Conservation (phyloP, 2,113 vertebrate genomes). For the Pomatostomus ruficeps region DNA sequence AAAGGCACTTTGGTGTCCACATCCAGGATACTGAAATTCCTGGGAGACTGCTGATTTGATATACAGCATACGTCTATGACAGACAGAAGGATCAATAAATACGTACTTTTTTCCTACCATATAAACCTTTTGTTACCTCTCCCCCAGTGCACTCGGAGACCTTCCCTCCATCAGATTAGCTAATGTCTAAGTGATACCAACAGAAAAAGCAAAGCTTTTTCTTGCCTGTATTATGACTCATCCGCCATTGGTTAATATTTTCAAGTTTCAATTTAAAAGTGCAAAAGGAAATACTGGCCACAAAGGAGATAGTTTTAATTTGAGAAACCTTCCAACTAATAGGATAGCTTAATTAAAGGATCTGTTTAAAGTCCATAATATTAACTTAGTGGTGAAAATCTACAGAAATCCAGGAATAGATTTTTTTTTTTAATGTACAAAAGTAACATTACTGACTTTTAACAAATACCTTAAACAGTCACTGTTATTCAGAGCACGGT, state of each 20-base stretch:
- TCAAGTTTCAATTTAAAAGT: constrained; percentile 50
- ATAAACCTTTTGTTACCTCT: neutral
- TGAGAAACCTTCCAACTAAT: constrained; percentile 56
- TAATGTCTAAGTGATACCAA: neutral
- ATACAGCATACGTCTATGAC: neutral
- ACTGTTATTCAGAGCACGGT: neutral
- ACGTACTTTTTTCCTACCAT: neutral
- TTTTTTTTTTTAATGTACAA: constrained; percentile 15
- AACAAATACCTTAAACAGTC: neutral
- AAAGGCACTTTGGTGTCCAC: neutral
- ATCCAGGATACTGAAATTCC: neutral
- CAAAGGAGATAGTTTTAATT: constrained; percentile 51
- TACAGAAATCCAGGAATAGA: constrained; percentile 1
- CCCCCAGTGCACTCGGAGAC: neutral
- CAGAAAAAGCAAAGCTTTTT: neutral
- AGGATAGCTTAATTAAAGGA: constrained; percentile 65
- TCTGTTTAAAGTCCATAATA: constrained; percentile 53
- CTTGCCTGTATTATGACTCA: neutral
- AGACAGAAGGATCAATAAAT: constrained; percentile 5
- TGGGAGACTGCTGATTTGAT: neutral
- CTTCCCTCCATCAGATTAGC: neutral
- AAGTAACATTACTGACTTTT: constrained; percentile 49
- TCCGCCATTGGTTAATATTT: constrained; percentile 10
- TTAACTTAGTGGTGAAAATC: constrained; percentile 53
- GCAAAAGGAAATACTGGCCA: constrained; percentile 58